Conservation (phyloP, 2,888 invertebrate genomes). For the Sisyra terminalis region DNA sequence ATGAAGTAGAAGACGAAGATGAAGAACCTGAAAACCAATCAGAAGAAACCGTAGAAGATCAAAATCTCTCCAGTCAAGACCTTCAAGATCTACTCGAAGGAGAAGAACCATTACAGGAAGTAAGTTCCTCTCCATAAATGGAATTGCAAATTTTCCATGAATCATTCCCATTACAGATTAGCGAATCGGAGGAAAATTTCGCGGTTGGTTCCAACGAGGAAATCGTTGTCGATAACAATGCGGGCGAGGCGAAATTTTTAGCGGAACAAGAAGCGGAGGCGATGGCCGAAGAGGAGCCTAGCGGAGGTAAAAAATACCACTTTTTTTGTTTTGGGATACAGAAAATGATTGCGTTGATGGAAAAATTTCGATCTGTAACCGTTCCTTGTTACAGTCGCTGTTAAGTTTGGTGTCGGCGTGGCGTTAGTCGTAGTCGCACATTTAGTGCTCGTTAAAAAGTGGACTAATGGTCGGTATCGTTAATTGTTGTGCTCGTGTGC, state of each 20-base stretch:
- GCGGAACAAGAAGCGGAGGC: slow-evolving; percentile 6
- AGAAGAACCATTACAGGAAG: slow-evolving; percentile 7
- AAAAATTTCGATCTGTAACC: slow-evolving; percentile 11
- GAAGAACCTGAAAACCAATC: slow-evolving; percentile 12
- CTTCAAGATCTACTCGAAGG: slow-evolving; percentile 6
- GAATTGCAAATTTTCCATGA: background rate
- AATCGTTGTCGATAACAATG: slow-evolving; percentile 11
- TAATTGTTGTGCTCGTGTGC: slow-evolving; percentile 5
- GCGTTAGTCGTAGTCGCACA: slow-evolving; percentile 73
- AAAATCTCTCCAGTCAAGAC: slow-evolving; percentile 14
- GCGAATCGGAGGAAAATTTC: background rate
- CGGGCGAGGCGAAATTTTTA: slow-evolving; percentile 9
- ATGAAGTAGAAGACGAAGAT: slow-evolving; percentile 14
- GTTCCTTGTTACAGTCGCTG: slow-evolving; percentile 60
- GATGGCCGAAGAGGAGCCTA: slow-evolving; percentile 8
- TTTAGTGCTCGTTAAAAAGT: slow-evolving; percentile 66
- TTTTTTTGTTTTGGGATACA: background rate
- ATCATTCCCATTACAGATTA: background rate
- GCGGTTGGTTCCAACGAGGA: slow-evolving; percentile 9
- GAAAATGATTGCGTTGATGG: background rate
- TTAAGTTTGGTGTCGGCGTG: slow-evolving; percentile 72
- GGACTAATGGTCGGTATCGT: slow-evolving; percentile 51
- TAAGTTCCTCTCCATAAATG: background rate
- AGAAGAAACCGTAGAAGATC: slow-evolving; percentile 16
- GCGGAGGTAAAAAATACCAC: slow-evolving; percentile 3